Evolutionary conservation across 35 echinoderm and acorn worm species (phyloP).

Genomic region (Ophioderma brevispina): DNA sequence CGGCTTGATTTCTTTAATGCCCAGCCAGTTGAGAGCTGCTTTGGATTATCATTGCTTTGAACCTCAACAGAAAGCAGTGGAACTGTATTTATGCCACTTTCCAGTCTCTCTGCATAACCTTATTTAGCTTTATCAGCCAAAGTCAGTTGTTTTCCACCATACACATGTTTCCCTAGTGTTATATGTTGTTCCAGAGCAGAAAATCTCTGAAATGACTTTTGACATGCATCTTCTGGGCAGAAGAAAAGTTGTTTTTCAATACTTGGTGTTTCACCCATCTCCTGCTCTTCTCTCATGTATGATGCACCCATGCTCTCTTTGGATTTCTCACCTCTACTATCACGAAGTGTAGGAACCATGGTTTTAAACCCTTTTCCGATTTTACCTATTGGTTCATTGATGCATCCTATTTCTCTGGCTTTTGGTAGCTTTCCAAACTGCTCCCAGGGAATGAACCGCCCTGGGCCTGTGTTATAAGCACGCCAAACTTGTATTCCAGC

Average conservation of each 20-base stretch:
- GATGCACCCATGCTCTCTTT: background rate
- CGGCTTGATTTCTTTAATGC: background rate
- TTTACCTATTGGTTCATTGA: background rate
- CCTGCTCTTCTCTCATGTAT: background rate
- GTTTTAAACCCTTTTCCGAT: background rate
- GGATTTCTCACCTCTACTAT: background rate
- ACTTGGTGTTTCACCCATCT: background rate
- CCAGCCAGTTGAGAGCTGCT: no score
- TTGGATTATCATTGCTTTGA: no score
- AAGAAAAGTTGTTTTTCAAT: background rate
- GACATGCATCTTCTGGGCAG: conserved; percentile 15
- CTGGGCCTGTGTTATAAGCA: conserved; percentile 15
- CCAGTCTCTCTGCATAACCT: no score
- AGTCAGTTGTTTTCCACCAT: background rate
- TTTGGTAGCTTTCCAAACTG: no score
- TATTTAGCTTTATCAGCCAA: no score
- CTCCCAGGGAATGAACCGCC: background rate
- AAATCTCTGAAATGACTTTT: background rate
- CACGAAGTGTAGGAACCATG: background rate
- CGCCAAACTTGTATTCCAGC: background rate
- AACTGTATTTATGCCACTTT: no score
- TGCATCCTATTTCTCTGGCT: no score
- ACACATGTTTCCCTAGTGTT: background rate
- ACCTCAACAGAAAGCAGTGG: no score
- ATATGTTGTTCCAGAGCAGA: background rate